Percentiles rank a stretch among this genome's conserved stretches.
Evolutionary conservation across 2,888 invertebrate genomes (phyloP).

Genomic region (Epiblema foenella): DNA sequence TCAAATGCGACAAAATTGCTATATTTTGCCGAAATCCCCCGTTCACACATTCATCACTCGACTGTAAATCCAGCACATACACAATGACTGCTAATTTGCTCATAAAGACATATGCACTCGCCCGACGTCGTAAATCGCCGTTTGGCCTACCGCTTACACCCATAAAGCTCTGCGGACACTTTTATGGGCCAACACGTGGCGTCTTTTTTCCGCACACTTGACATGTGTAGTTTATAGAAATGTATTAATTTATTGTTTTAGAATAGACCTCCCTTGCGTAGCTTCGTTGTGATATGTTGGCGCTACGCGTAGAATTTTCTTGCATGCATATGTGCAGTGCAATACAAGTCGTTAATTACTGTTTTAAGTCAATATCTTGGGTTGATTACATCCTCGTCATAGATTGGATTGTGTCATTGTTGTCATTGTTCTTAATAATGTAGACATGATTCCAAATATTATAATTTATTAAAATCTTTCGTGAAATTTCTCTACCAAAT

Average conservation of each 20-base stretch:
- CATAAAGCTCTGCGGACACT: conserved; percentile 83
- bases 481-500: no score
- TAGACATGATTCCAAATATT: no score
- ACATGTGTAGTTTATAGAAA: conserved; percentile 76
- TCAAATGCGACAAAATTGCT: not conserved
- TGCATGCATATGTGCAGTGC: not conserved
- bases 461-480: no score
- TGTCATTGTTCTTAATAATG: no score
- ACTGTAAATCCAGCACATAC: conserved; percentile 76
- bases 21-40: conserved; percentile 49
- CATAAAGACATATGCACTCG: conserved; percentile 81
- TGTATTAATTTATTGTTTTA: conserved; percentile 80
- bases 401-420: no score
- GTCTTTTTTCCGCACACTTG: conserved; percentile 80
- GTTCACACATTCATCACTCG: conserved; percentile 77
- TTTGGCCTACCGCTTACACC: conserved; percentile 83
- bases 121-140: conserved; percentile 77
- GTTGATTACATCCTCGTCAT: not conserved
- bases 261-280: conserved; percentile 63
- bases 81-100: conserved; percentile 84
- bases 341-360: not conserved
- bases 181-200: conserved; percentile 84
- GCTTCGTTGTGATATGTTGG: conserved; percentile 19
- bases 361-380: not conserved
- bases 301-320: not conserved